phyloP scores from a whole-genome alignment of 2,888 invertebrate species.

The Thereva nobilitata region DNA sequence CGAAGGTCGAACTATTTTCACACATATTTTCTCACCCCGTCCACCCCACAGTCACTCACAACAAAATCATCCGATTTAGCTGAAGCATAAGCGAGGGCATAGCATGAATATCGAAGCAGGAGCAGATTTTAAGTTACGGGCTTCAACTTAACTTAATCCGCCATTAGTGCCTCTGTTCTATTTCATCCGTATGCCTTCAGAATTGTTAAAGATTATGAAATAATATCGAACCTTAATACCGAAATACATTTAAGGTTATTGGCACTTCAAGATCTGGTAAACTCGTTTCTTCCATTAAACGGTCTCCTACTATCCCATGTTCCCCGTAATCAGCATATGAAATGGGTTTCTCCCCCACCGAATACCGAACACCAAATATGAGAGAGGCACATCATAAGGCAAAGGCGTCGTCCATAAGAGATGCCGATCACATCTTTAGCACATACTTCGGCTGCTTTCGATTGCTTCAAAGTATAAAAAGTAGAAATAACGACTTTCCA shows the following conservation, averaged over 20 bases:
- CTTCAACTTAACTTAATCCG: too few species aligned
- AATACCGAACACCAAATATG: neutral
- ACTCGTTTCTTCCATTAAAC: conserved; percentile 33
- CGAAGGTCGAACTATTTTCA: too few species aligned
- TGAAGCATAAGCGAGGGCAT: too few species aligned
- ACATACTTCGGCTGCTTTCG: conserved; percentile 35
- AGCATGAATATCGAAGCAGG: too few species aligned
- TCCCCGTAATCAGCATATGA: conserved; percentile 29
- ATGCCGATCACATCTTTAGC: conserved; percentile 36
- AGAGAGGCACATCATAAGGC: conserved; percentile 3
- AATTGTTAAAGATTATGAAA: conserved; percentile 21
- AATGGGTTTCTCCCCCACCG: conserved; percentile 13
- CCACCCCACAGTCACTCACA: too few species aligned
- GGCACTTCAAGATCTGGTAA: conserved; percentile 29
- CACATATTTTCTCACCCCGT: too few species aligned
- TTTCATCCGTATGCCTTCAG: too few species aligned
- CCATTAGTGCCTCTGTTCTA: too few species aligned
- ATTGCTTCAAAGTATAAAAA: conserved; percentile 31
- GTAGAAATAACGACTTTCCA: conserved; percentile 32
- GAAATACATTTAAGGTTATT: conserved; percentile 24
- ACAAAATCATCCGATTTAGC: too few species aligned
- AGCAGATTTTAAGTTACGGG: too few species aligned
- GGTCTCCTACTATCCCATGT: conserved; percentile 7
- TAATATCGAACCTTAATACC: conserved; percentile 19
- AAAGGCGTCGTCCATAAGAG: conserved; percentile 21